Evolutionary conservation across 2,797 vertebrate genomes (phyloP).

Genomic region (Oreonectes daqikongensis): DNA sequence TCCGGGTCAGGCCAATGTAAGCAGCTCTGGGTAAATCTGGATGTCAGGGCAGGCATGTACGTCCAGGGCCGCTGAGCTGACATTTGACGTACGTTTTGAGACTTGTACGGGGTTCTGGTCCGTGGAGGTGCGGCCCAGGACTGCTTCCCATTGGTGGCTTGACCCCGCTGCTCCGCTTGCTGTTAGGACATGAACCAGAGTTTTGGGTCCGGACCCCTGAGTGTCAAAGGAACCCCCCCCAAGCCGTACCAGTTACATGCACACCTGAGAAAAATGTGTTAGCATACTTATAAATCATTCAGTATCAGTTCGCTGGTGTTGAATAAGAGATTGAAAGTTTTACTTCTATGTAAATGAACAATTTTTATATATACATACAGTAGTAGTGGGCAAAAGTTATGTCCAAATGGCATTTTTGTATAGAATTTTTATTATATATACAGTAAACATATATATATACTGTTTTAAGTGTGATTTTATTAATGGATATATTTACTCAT

Average conservation of each 20-base stretch:
- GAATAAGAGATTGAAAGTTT: slow-evolving; percentile 50
- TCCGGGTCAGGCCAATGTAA: slow-evolving; percentile 34
- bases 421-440: no score
- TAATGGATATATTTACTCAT: no score
- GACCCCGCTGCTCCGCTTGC: slow-evolving; percentile 53
- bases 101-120: slow-evolving; percentile 32
- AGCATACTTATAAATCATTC: slow-evolving; percentile 67
- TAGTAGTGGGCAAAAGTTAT: no score
- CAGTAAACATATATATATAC: no score
- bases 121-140: slow-evolving; percentile 36
- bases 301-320: slow-evolving; percentile 53
- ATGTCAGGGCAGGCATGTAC: slow-evolving; percentile 22
- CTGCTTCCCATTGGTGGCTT: slow-evolving; percentile 56
- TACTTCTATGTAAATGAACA: slow-evolving; percentile 53
- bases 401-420: no score
- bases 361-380: no score
- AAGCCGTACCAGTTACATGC: slow-evolving; percentile 41
- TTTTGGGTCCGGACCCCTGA: slow-evolving; percentile 58
- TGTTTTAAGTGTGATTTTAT: no score
- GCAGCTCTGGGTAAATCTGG: slow-evolving; percentile 44
- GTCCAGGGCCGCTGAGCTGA: slow-evolving; percentile 33
- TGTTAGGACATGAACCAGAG: slow-evolving; percentile 62
- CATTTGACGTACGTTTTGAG: slow-evolving; percentile 30
- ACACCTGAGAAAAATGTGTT: slow-evolving; percentile 54
- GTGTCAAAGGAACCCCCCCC: slow-evolving; percentile 45